phyloP scores from a whole-genome alignment of 2,113 vertebrate species.

The Cyphomyrus discorhynchus region DNA sequence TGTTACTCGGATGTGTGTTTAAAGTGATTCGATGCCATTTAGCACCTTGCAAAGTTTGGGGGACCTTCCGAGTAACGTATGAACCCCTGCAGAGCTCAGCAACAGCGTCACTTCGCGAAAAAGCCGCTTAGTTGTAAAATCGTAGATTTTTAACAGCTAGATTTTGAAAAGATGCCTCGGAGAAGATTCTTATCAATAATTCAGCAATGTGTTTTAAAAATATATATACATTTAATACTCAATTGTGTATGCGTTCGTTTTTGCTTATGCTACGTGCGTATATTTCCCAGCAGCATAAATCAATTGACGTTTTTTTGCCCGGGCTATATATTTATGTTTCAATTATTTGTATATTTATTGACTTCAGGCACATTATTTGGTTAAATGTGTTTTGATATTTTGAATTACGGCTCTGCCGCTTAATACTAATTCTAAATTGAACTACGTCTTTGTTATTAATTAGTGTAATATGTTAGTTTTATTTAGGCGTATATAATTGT shows the following conservation, averaged over 20 bases:
- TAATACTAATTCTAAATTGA: background rate
- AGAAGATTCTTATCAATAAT: background rate
- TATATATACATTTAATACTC: background rate
- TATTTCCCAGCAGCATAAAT: background rate
- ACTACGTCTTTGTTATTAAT: background rate
- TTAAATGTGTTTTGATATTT: background rate
- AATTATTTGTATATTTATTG: background rate
- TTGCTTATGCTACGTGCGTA: background rate
- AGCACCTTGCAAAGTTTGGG: conserved; percentile 33
- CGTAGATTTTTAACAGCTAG: background rate
- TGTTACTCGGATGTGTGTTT: conserved; percentile 24
- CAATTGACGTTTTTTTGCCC: background rate
- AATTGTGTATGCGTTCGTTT: background rate
- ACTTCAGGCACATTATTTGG: background rate
- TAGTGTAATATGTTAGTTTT: background rate
- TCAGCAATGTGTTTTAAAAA: background rate
- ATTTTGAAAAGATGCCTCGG: background rate
- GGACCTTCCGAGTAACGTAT: conserved; percentile 32
- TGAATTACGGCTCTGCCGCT: background rate
- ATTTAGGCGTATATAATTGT: background rate
- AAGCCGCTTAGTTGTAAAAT: background rate
- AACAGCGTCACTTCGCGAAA: conserved; percentile 32
- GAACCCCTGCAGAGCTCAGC: conserved; percentile 37
- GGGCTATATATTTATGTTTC: background rate
- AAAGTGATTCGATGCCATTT: conserved; percentile 26